Base-by-base conservation (phyloP, 2,888 invertebrate species). In the Stratiomys singularior region DNA sequence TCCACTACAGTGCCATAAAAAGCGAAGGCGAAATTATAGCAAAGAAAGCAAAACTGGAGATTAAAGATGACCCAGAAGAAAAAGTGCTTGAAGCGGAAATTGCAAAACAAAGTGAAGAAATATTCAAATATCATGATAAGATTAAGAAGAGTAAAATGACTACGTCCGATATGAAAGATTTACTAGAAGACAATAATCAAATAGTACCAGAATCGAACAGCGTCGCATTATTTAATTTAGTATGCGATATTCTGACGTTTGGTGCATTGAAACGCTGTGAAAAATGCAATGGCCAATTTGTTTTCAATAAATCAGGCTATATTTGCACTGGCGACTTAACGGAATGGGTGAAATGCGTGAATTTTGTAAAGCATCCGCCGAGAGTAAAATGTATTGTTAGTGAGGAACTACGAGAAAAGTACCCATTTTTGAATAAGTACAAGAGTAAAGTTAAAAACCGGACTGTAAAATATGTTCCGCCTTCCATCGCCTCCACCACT, bases 341-440 rank as follows among this genome's bases (percentile, higher is more conserved):
- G 0, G 97, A 96, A 84, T 99, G 97, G 96, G 93, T 95, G 0
- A 95, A 95, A 86, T 99, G 99, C 86, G 89, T 90, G 76, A 90
- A 92, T 82, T 85, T 91, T 3, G 90, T 92, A 0, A 91, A 91
- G 82, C 90, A 92, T 58, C 98, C 98, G 0, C 88, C 91, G 80
- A 89, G 97, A 78, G 88, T 84, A 5, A 87, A 91, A 7, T 94
- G 97, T 85, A 88, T 87, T 81, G 86, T 98, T 18, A 94, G 96
- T 0, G 82, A 87, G 0, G 88, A 89, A 0, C 88, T 93, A 21
- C 90, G 90, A 81, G 88, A 90, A 52, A 81, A 87, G 0, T 87
- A 89, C 81, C 77, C 88, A 0, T 90, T 92, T 78, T 88, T 96
- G 84, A 89, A 89, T 71, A 88, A 87, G 44, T 56, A 90, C 82